phyloP scores from a whole-genome alignment of 2,113 vertebrate species.

The Hoplias malabaricus region DNA sequence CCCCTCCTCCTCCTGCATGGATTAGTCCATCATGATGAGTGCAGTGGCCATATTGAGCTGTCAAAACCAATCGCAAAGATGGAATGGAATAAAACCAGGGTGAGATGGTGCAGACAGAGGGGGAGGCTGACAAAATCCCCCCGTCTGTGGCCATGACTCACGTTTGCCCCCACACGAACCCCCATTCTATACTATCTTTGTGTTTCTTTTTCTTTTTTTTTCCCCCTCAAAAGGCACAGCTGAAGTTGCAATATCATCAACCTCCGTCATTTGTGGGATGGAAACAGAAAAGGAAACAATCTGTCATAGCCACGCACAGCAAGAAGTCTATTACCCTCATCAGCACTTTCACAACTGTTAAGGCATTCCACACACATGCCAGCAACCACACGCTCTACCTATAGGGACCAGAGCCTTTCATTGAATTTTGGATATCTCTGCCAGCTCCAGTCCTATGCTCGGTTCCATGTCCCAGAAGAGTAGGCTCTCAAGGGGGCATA shows the following conservation, averaged over 20 bases:
- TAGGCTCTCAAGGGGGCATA: neutral
- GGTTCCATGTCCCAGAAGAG: neutral
- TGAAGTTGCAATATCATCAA: conserved; percentile 15
- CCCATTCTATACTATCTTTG: neutral
- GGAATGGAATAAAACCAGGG: conserved; percentile 12
- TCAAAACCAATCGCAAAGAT: conserved; percentile 37
- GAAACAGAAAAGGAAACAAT: conserved; percentile 3
- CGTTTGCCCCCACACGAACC: conserved; percentile 7
- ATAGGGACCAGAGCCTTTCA: conserved; percentile 1
- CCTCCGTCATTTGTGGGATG: neutral
- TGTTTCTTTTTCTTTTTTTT: neutral
- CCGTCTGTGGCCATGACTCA: neutral
- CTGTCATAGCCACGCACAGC: neutral
- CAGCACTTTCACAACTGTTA: conserved; percentile 5
- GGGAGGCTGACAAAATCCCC: conserved; percentile 6
- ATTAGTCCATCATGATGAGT: conserved; percentile 37
- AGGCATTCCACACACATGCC: neutral
- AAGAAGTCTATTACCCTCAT: neutral
- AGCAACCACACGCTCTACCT: conserved; percentile 13
- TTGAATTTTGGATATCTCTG: conserved; percentile 35
- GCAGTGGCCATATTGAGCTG: conserved; percentile 43
- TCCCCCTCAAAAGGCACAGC: neutral
- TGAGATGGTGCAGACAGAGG: conserved; percentile 15
- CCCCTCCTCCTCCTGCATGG: neutral
- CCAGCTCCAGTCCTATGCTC: neutral